Evolutionary conservation across 2,797 vertebrate species (phyloP).

Genomic region (Cyprinodon diabolis): DNA sequence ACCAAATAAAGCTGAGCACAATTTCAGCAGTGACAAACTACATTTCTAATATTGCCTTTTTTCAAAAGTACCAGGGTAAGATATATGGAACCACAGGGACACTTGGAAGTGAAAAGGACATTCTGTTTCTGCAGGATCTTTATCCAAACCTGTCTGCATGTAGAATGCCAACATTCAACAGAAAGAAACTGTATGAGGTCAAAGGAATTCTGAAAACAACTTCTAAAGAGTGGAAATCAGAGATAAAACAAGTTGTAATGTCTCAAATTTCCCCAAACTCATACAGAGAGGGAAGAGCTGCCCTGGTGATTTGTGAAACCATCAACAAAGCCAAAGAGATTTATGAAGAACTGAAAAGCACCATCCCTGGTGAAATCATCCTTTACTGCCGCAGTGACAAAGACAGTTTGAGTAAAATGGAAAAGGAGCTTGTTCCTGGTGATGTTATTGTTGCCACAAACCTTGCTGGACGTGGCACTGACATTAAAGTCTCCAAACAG

Average conservation of each 20-base stretch:
- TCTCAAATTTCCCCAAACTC: conserved; percentile 25
- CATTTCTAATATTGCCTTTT: conserved; percentile 60
- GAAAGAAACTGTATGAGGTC: conserved; percentile 55
- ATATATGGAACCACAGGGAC: conserved; percentile 62
- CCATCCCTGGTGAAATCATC: conserved; percentile 19
- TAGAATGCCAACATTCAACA: conserved; percentile 58
- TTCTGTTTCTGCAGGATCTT: conserved; percentile 29
- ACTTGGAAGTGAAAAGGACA: conserved; percentile 29
- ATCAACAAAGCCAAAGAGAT: conserved; percentile 42
- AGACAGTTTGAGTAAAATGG: conserved; percentile 31
- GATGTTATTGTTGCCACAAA: conserved; percentile 68
- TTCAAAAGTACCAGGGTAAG: conserved; percentile 53
- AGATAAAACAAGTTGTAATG: conserved; percentile 29
- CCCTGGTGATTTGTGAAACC: conserved; percentile 41
- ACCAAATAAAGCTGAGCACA: conserved; percentile 56
- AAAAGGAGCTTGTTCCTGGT: conserved; percentile 30
- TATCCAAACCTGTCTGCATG: conserved; percentile 25
- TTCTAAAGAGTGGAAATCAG: conserved; percentile 38
- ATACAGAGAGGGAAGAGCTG: conserved; percentile 32
- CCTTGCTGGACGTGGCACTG: conserved; percentile 41
- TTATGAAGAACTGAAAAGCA: conserved; percentile 21
- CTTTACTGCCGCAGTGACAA: conserved; percentile 35
- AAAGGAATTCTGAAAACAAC: conserved; percentile 21
- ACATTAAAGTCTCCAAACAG: conserved; percentile 61
- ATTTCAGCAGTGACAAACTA: conserved; percentile 63